These are phyloP conservation scores for Melanaphis sacchari DNA, from an alignment of 1,140 invertebrate species.

Conservation along the genomic window DNA sequence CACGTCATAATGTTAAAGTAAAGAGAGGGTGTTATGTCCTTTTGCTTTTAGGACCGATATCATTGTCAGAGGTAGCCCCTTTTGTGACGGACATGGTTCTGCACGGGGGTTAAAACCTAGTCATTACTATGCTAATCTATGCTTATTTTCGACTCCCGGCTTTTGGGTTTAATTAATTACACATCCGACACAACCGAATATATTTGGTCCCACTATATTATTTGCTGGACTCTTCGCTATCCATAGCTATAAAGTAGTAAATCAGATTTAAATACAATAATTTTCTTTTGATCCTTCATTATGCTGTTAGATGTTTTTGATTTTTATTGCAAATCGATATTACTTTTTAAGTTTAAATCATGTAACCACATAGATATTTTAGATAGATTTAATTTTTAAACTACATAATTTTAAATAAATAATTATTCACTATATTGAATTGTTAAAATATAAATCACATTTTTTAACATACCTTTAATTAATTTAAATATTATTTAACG, in stretches of 20 bases:
- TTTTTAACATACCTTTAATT: neutral
- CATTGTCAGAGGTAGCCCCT: neutral
- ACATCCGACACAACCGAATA: conserved; percentile 37
- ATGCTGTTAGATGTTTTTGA: neutral
- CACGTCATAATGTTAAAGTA: conserved; percentile 46
- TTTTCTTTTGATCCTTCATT: neutral
- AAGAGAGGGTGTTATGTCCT: conserved; percentile 52
- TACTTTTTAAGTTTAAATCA: neutral
- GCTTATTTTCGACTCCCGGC: conserved; percentile 55
- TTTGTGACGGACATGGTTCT: neutral
- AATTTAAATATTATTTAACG: neutral
- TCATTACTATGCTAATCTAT: conserved; percentile 56
- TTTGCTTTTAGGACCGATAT: conserved; percentile 48
- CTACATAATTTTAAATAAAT: neutral
- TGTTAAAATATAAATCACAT: neutral
- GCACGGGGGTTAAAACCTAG: conserved; percentile 37
- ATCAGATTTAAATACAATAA: neutral
- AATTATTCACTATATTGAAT: neutral
- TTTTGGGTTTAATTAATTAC: conserved; percentile 51
- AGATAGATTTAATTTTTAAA: neutral
- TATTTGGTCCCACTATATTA: neutral
- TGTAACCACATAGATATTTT: neutral
- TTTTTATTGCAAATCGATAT: neutral
- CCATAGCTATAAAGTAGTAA: neutral
- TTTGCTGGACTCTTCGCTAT: neutral